Evolutionary conservation across 64 coral and sea anemone genomes (phyloP), one percentile per base, ranked within the genome.

Genomic region (Pocillopora damicornis): DNA sequence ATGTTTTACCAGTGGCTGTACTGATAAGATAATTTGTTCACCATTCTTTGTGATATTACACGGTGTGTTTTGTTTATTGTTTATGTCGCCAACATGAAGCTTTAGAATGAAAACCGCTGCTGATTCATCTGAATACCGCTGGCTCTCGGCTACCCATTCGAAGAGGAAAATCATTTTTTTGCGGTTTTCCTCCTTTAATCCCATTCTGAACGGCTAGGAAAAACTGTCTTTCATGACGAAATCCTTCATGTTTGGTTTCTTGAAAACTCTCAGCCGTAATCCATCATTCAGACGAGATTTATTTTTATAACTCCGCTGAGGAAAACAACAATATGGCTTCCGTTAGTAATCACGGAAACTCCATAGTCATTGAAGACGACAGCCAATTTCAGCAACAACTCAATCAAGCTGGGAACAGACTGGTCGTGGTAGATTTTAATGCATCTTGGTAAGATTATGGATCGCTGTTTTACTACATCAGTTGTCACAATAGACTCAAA

Each of bases 361-460:
- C 91, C 16, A 94, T 93, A 36, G 92, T 98, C 51, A 86, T 98
- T 0, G 22, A 81, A 17, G 86, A 98, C 18, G 95, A 98, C 61
- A 68, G 88, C 12, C 75, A 82, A 10, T 98, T 98, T 91, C 77
- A 89, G 51, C 67, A 88, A 26, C 89, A 98, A 74, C 74, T 98
- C 60, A 74, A 98, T 59, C 64, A 87, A 63, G 92, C 95, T n/a
- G 92, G 92, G 13, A 88, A 86, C 20, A 81, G 86, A 17, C 87
- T 98, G 13, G 92, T 98, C 34, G 95, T 98, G 73, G 89, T 98
- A 35, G 95, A 98, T 86, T 98, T 98, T 45, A 94, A 92, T 0
- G 95, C 95, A 30, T 81, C 91, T 5, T 98, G 95, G 95, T 98
- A 72, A 88, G 94, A 79, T 62, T 87, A 77, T 68, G 2, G 67